phyloP scores from a whole-genome alignment of 2,797 vertebrate species.

The Phaenicophaeus curvirostris region DNA sequence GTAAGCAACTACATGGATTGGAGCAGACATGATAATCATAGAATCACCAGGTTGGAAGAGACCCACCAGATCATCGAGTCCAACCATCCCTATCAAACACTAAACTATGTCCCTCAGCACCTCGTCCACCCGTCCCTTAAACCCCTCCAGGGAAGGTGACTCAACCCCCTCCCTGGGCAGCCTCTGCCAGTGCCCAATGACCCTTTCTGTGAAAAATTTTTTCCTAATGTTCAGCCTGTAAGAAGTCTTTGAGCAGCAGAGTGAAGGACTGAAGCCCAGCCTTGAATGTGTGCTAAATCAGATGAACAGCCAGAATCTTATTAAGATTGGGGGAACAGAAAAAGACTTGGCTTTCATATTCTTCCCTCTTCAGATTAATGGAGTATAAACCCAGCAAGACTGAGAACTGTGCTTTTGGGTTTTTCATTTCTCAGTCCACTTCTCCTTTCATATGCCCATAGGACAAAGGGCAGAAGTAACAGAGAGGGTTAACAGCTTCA shows the following conservation, averaged over 20 bases:
- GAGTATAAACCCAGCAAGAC: neutral
- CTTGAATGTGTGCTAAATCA: neutral
- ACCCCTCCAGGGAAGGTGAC: too few relatives aligned
- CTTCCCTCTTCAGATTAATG: neutral
- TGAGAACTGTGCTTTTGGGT: neutral
- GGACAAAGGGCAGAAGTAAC: neutral
- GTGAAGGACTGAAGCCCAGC: neutral
- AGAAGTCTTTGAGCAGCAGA: neutral
- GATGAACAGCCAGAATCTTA: neutral
- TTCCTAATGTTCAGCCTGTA: too few relatives aligned
- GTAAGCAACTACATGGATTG: neutral
- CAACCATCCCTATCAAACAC: too few relatives aligned
- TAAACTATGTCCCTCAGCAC: too few relatives aligned
- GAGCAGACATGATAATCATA: neutral
- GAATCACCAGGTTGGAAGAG: too few relatives aligned
- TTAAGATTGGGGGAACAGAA: neutral
- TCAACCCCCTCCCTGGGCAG: too few relatives aligned
- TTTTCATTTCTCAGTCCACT: neutral
- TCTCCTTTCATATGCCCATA: neutral
- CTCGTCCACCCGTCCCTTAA: too few relatives aligned
- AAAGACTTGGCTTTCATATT: neutral
- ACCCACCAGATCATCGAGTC: too few relatives aligned
- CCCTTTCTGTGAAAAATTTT: too few relatives aligned
- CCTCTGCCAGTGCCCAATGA: too few relatives aligned
- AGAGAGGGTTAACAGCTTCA: slow-evolving; percentile 33